Evolutionary conservation across 2,888 invertebrate genomes (phyloP).

Genomic region (Acleris sparsana): DNA sequence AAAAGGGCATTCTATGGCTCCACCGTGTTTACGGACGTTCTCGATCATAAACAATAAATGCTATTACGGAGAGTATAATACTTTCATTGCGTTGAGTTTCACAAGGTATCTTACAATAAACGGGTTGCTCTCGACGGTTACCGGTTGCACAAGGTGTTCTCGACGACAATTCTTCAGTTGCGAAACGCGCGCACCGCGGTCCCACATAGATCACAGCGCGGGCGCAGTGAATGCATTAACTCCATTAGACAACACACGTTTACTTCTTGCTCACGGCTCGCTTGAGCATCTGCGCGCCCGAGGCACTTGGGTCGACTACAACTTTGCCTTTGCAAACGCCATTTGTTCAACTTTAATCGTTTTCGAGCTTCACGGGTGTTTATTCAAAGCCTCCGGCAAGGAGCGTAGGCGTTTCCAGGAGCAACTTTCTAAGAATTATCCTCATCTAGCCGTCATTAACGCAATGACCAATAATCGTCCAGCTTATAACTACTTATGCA

Average conservation of each 20-base stretch:
- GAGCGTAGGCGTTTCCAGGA: slow-evolving; percentile 44
- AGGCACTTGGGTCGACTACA: too few species aligned
- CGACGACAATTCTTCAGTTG: slow-evolving; percentile 57
- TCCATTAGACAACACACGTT: slow-evolving; percentile 38
- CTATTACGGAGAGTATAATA: slow-evolving; percentile 40
- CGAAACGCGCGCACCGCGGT: slow-evolving; percentile 54
- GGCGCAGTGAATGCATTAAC: slow-evolving; percentile 48
- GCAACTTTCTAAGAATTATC: slow-evolving; percentile 59
- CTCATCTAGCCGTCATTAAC: slow-evolving; percentile 39
- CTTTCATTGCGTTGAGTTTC: slow-evolving; percentile 48
- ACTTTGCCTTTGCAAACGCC: background rate
- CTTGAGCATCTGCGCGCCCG: background rate
- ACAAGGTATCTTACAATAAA: slow-evolving; percentile 52
- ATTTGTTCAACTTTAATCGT: too few species aligned
- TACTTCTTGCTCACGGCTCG: slow-evolving; percentile 12
- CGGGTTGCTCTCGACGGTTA: slow-evolving; percentile 46
- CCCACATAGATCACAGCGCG: slow-evolving; percentile 62
- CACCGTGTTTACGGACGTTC: slow-evolving; percentile 10
- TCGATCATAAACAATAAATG: slow-evolving; percentile 35
- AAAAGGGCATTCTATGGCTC: slow-evolving; percentile 7
- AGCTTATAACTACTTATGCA: slow-evolving; percentile 41
- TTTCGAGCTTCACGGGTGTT: too few species aligned
- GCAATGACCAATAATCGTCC: slow-evolving; percentile 39
- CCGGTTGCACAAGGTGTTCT: slow-evolving; percentile 59
- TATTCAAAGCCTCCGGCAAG: slow-evolving; percentile 39